phyloP scores from a whole-genome alignment of 2,888 invertebrate genomes.

The Athalia rosae region DNA sequence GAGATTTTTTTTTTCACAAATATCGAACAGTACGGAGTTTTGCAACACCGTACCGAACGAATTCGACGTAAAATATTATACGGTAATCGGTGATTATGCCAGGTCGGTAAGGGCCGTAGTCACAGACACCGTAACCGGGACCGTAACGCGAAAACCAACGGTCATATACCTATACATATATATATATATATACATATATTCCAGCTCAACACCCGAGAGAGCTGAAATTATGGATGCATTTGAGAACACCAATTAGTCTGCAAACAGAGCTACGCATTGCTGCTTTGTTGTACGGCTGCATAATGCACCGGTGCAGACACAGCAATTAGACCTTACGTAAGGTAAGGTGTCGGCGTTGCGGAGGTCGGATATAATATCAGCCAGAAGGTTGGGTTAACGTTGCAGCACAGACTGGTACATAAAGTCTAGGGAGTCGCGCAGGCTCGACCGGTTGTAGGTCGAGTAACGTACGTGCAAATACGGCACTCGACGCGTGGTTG shows the following conservation, averaged over 20 bases:
- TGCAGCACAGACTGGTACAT: too few relatives aligned
- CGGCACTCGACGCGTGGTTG: constrained; percentile 20
- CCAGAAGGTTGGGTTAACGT: constrained; percentile 10
- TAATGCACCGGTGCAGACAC: constrained; percentile 15
- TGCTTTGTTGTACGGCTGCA: constrained; percentile 12
- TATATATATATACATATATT: too few relatives aligned
- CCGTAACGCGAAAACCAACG: too few relatives aligned
- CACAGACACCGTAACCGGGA: too few relatives aligned
- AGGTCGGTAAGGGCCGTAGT: too few relatives aligned
- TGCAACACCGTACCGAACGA: too few relatives aligned
- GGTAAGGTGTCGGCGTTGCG: constrained; percentile 24
- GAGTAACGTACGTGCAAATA: constrained; percentile 13
- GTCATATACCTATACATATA: too few relatives aligned
- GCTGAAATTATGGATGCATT: background rate
- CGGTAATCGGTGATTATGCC: too few relatives aligned
- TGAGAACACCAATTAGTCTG: constrained; percentile 20
- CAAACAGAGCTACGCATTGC: background rate
- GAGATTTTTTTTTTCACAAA: too few relatives aligned
- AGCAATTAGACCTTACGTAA: constrained; percentile 25
- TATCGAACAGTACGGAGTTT: too few relatives aligned
- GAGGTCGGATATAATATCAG: background rate
- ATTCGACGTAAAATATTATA: too few relatives aligned
- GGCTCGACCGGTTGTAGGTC: constrained; percentile 25
- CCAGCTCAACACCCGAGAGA: too few relatives aligned
- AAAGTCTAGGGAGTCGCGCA: background rate